phyloP scores from a whole-genome alignment of 2,888 invertebrate species.

The Crepidodera aurea region DNA sequence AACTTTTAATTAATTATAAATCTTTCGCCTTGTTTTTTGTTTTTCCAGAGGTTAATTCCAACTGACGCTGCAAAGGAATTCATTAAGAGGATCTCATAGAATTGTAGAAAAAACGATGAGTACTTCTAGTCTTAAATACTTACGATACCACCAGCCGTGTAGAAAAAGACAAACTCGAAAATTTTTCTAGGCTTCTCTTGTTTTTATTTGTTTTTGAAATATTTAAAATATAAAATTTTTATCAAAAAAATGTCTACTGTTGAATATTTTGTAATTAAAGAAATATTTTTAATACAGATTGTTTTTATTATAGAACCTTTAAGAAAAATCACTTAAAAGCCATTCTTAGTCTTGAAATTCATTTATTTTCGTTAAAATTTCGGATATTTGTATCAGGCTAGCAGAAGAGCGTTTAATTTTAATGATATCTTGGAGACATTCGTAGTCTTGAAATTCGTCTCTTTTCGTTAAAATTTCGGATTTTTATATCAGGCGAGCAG shows the following conservation, averaged over 20 bases:
- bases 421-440: too few relatives aligned
- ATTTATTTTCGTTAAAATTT: too few relatives aligned
- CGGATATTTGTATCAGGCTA: too few relatives aligned
- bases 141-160: constrained; percentile 4
- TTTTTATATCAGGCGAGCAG: too few relatives aligned
- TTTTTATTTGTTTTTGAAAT: background rate
- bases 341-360: too few relatives aligned
- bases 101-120: background rate
- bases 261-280: background rate
- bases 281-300: background rate
- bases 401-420: too few relatives aligned
- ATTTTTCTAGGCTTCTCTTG: background rate
- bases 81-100: constrained; percentile 47
- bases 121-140: constrained; percentile 11
- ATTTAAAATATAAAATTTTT: too few relatives aligned
- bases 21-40: too few relatives aligned
- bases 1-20: background rate
- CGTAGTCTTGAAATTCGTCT: too few relatives aligned
- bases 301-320: too few relatives aligned
- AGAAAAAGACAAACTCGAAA: background rate
- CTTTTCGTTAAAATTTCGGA: too few relatives aligned
- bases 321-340: too few relatives aligned
- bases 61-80: constrained; percentile 49
- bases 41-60: constrained; percentile 51
- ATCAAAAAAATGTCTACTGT: background rate